Base-by-base conservation (phyloP, 1,140 invertebrate genomes). In the Eueides isabella region DNA sequence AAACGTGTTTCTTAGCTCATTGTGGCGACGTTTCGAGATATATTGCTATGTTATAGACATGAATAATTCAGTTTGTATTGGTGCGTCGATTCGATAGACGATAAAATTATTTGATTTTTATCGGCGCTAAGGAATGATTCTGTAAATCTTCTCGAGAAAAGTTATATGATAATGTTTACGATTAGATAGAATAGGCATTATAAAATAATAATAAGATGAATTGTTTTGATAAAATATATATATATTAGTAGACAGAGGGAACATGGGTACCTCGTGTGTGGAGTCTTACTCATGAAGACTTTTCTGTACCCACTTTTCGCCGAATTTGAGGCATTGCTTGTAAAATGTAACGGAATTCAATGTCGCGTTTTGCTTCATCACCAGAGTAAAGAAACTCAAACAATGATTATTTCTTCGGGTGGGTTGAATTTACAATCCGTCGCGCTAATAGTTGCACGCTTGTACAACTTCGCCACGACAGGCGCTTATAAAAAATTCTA, bases 21-120 rank as follows among this genome's bases (percentile, higher is more conserved):
- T 70, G 61, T 69, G 64, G 55, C 11, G 61, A 69, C 61, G 35
- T 64, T 64, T 71, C 61, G 41, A 55, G 67, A 70, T 74, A 35
- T 74, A 74, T 68, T 74, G 62, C 67, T 31, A 62, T 71, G 61
- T 70, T 75, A 71, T 67, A 71, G 67, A 65, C 44, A 75, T 75
- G 69, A 75, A 75, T 75, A 75, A 75, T 75, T 75, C 74, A 75
- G 64, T 35, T 61, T 61, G 74, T 75, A 33, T 66, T 71, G 69
- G 69, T 75, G 67, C 68, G 63, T 67, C 74, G 69, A 75, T 75
- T 63, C 65, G 74, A 75, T 71, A 71, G 69, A 75, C 74, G 74
- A 71, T 70, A 70, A 70, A 74, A 74, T 75, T 71, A 75, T 75
- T 71, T 71, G 74, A 75, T 67, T 71, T 75, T 71, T 75, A 75